phyloP scores from a whole-genome alignment of 2,113 vertebrate species.

The Delphinapterus leucas region DNA sequence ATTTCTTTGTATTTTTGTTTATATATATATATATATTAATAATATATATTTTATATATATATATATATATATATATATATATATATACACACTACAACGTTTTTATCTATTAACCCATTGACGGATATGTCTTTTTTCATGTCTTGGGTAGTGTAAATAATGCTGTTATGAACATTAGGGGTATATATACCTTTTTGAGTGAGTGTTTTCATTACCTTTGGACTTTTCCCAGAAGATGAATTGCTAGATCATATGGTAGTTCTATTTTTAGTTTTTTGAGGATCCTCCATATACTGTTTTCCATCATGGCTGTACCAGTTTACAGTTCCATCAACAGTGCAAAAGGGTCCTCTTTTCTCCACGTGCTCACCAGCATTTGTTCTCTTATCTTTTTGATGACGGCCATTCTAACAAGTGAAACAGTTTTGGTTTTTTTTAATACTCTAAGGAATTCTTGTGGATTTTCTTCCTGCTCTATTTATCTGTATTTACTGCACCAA shows the following conservation, averaged over 20 bases:
- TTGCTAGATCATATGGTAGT: background rate
- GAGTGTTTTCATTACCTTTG: background rate
- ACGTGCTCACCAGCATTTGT: background rate
- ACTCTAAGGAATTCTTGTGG: background rate
- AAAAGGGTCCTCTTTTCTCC: background rate
- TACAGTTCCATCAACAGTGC: background rate
- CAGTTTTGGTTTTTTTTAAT: background rate
- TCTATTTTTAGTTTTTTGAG: background rate
- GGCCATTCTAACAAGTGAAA: background rate
- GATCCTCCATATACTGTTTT: background rate
- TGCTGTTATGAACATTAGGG: background rate
- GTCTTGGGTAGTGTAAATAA: background rate
- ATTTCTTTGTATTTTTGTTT: background rate
- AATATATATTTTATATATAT: too few relatives aligned
- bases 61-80: background rate
- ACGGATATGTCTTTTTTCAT: background rate
- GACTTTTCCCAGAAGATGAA: background rate
- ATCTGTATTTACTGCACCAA: background rate
- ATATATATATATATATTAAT: too few relatives aligned
- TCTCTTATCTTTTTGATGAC: background rate
- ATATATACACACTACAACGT: background rate
- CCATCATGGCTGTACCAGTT: background rate
- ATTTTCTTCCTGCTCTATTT: background rate
- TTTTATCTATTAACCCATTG: background rate
- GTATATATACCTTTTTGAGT: background rate